Conservation (phyloP, 2,113 vertebrate species). For the Hippocampus abdominalis region DNA sequence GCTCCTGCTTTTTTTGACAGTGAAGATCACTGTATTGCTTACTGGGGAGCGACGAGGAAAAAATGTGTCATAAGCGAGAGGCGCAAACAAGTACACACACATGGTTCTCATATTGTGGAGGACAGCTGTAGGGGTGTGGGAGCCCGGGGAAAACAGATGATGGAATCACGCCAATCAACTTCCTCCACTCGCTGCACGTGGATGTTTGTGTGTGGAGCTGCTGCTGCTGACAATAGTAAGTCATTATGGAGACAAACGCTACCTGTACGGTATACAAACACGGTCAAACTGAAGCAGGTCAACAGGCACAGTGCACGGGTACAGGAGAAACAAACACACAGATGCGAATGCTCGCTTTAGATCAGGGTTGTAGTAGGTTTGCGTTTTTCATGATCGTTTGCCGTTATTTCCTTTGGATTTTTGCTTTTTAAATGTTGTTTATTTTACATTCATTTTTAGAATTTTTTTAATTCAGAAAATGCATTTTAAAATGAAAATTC, state of each 20-base stretch:
- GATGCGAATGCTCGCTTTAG: neutral
- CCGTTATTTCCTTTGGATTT: too few species aligned
- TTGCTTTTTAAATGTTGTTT: too few species aligned
- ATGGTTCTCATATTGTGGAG: slow-evolving; percentile 62
- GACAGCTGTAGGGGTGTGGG: slow-evolving; percentile 71
- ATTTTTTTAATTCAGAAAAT: too few species aligned
- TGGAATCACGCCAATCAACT: slow-evolving; percentile 67
- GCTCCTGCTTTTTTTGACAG: slow-evolving; percentile 25
- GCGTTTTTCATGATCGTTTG: too few species aligned
- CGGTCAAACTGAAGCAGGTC: slow-evolving; percentile 11
- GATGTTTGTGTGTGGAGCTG: slow-evolving; percentile 45
- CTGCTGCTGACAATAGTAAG: slow-evolving; percentile 39
- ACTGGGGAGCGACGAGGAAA: slow-evolving; percentile 46
- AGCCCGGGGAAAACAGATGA: slow-evolving; percentile 68
- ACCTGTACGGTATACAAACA: neutral
- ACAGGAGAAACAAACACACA: neutral
- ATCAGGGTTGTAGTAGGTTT: too few species aligned
- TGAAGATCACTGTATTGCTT: slow-evolving; percentile 37
- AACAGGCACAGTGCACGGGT: slow-evolving; percentile 18
- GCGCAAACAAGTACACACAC: slow-evolving; percentile 32
- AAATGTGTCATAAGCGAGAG: slow-evolving; percentile 59
- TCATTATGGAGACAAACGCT: slow-evolving; percentile 25
- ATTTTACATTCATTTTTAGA: too few species aligned
- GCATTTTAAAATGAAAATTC: too few species aligned
- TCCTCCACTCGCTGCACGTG: slow-evolving; percentile 64